phyloP scores from a whole-genome alignment of 2,888 invertebrate species.

The Diplolepis rosae region DNA sequence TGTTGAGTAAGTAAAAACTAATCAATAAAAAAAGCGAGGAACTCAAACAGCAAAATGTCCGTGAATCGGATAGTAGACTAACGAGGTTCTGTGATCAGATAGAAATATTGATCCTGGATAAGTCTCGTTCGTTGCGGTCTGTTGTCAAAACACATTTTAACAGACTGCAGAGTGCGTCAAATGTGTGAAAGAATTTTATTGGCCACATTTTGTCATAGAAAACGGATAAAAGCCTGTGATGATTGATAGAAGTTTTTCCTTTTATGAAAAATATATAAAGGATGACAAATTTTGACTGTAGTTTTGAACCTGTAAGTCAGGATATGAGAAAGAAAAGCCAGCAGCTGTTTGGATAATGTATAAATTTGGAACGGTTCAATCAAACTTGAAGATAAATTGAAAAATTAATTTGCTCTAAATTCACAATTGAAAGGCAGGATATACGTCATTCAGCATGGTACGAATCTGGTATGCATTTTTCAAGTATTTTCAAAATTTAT shows the following conservation, averaged over 20 bases:
- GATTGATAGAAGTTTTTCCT: not conserved
- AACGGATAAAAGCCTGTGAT: not conserved
- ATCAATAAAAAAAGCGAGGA: slow-evolving; percentile 59
- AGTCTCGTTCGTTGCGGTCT: slow-evolving; percentile 52
- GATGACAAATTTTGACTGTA: not conserved
- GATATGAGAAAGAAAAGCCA: not conserved
- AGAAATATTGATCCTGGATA: slow-evolving; percentile 69
- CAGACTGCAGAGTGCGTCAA: slow-evolving; percentile 34
- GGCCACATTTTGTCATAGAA: not conserved
- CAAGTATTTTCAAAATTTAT: not conserved
- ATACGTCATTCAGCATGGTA: not conserved
- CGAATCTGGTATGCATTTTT: not conserved
- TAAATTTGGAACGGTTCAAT: not conserved
- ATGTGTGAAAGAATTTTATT: not conserved
- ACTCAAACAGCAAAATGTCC: slow-evolving; percentile 54
- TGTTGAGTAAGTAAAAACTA: slow-evolving; percentile 26
- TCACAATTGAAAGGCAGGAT: not conserved
- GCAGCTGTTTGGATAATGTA: slow-evolving; percentile 4
- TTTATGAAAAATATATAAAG: not conserved
- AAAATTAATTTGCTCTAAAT: not conserved
- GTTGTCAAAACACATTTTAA: slow-evolving; percentile 58
- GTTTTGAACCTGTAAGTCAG: not conserved
- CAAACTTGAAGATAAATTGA: not conserved
- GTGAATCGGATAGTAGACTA: slow-evolving; percentile 63
- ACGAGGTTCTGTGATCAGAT: slow-evolving; percentile 61